These are phyloP conservation scores for Whitmania pigra DNA, from an alignment of 1,140 invertebrate genomes.

Conservation along the genomic window DNA sequence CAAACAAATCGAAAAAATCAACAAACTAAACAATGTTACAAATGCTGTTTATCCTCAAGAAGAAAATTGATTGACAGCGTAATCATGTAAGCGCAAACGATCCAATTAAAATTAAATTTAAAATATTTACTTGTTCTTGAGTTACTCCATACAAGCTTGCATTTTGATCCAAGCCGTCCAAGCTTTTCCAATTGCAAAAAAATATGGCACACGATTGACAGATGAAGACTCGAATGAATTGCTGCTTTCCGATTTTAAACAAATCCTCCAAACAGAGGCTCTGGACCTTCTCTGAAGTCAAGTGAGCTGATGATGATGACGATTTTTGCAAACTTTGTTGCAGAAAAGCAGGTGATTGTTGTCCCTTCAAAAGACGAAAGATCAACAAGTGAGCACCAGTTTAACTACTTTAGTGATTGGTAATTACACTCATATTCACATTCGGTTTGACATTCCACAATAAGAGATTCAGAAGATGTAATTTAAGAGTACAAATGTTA, in stretches of 20 bases:
- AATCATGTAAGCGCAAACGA: no score
- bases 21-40: no score
- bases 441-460: neutral
- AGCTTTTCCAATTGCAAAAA: neutral
- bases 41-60: no score
- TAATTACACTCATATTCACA: neutral
- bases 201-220: neutral
- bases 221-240: conserved; percentile 2
- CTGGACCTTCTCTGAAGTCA: neutral
- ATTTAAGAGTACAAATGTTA: neutral
- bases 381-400: neutral
- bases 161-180: neutral
- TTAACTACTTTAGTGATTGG: neutral
- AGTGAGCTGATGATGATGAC: neutral
- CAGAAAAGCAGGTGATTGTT: neutral
- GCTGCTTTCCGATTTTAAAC: neutral
- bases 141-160: neutral
- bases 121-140: conserved; percentile 4
- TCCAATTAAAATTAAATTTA: neutral
- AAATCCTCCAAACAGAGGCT: neutral
- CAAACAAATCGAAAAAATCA: no score
- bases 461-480: neutral
- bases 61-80: no score
- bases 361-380: neutral
- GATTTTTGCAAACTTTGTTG: neutral